Percentiles rank a stretch among this genome's conserved stretches.
phyloP scores from a whole-genome alignment of 2,797 vertebrate genomes.

The Cryptoprocta ferox region DNA sequence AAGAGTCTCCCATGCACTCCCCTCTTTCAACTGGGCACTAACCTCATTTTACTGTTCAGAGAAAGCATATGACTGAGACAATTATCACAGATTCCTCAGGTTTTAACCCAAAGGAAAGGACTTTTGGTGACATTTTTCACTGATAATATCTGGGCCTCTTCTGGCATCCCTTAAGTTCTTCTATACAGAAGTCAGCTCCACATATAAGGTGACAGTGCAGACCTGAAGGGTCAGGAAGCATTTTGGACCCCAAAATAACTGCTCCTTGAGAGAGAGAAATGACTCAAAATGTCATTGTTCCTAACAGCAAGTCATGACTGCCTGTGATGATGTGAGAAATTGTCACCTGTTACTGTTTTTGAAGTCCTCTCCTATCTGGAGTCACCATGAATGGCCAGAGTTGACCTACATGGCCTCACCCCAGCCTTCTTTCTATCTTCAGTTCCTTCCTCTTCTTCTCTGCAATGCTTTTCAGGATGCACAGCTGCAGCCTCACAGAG shows the following conservation, averaged over 20 bases:
- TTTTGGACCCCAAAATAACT: constrained; percentile 19
- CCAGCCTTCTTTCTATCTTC: background rate
- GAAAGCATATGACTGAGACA: background rate
- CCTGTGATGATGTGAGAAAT: background rate
- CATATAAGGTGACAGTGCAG: background rate
- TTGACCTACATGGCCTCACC: background rate
- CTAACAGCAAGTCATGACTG: background rate
- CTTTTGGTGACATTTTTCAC: background rate
- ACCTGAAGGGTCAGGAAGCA: background rate
- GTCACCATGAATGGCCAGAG: background rate
- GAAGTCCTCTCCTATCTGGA: background rate
- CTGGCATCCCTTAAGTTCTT: background rate
- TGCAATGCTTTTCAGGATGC: background rate
- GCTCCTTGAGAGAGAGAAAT: constrained; percentile 34
- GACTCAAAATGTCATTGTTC: background rate
- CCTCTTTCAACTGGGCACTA: background rate
- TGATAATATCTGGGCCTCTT: background rate
- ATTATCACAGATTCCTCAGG: background rate
- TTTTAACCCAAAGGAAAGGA: constrained; percentile 15
- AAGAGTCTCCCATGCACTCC: background rate
- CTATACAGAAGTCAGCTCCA: background rate
- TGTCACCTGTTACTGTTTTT: background rate
- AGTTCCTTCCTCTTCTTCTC: constrained; percentile 5
- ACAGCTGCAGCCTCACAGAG: background rate
- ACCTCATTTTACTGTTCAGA: background rate